phyloP scores from a whole-genome alignment of 2,113 vertebrate species.

The Halichoerus grypus region DNA sequence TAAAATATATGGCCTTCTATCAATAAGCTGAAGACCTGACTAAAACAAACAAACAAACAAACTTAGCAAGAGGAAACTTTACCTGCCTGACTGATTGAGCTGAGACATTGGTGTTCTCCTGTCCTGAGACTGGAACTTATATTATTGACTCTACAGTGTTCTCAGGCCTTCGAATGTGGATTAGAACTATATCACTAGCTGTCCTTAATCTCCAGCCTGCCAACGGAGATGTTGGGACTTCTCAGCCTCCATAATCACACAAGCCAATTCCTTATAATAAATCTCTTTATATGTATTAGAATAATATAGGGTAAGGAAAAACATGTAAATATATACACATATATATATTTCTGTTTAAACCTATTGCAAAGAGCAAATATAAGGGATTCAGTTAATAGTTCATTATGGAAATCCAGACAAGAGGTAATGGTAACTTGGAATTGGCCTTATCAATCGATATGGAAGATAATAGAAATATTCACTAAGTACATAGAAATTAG shows the following conservation, averaged over 20 bases:
- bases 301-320: neutral
- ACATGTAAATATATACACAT: neutral
- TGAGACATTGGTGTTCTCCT: neutral
- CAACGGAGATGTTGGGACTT: neutral
- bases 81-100: neutral
- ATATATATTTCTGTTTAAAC: neutral
- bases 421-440: neutral
- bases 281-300: neutral
- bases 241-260: neutral
- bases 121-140: neutral
- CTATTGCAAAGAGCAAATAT: neutral
- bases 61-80: neutral
- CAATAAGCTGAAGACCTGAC: neutral
- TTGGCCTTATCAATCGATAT: neutral
- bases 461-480: neutral
- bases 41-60: neutral
- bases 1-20: neutral
- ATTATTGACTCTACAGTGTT: neutral
- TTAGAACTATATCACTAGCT: neutral
- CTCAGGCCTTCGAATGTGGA: neutral
- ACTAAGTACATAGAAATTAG: neutral
- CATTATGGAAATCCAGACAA: neutral
- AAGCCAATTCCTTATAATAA: neutral
- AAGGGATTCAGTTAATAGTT: neutral
- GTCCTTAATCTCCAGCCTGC: neutral